Conservation (phyloP, 2,113 vertebrate genomes). For the Gasterosteus nipponicus region DNA sequence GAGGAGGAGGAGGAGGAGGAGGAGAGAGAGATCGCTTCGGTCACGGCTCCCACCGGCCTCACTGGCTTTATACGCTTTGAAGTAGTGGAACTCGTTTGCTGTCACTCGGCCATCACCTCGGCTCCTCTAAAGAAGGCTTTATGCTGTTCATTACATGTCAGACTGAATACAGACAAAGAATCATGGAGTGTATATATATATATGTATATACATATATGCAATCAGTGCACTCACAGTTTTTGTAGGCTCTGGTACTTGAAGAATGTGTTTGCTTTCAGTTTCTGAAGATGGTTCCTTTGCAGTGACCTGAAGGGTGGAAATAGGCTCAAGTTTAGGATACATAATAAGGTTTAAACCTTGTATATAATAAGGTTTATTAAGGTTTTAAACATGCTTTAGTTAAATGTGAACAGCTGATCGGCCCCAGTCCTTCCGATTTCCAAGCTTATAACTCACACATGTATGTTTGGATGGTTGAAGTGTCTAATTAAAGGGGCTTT, state of each 20-base stretch:
- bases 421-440: not conserved
- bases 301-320: constrained; percentile 84
- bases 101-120: not conserved
- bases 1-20: not conserved
- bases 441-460: not conserved
- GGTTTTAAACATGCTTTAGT: too few relatives aligned
- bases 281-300: constrained; percentile 85
- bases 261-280: constrained; percentile 87
- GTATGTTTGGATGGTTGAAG: not conserved
- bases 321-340: not conserved
- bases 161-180: not conserved
- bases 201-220: not conserved
- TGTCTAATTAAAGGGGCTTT: not conserved
- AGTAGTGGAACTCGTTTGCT: not conserved
- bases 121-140: not conserved
- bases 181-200: too few relatives aligned
- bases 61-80: constrained; percentile 1
- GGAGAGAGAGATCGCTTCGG: not conserved
- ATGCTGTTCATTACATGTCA: not conserved
- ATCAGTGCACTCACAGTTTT: constrained; percentile 87
- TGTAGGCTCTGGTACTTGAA: constrained; percentile 86
- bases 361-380: not conserved
- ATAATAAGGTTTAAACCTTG: not conserved
- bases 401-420: not conserved
- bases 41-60: constrained; percentile 10